Base-by-base conservation (phyloP, 35 echinoderm and acorn worm genomes). In the Ophioderma brevispina region DNA sequence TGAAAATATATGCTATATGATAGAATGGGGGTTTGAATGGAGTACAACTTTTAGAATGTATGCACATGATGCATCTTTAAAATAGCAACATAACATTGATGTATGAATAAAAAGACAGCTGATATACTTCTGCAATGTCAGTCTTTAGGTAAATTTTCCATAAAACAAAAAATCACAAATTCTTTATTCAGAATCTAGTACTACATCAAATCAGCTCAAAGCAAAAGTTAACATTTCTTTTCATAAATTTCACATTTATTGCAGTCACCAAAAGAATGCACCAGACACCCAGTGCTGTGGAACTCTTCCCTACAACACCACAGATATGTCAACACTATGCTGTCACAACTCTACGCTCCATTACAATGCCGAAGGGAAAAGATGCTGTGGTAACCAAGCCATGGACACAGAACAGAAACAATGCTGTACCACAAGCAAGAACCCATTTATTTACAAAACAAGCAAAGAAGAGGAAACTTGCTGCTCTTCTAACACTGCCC, bases 251-350 rank as follows among this genome's bases (percentile, higher is more conserved):
- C n/a, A n/a, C n/a, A n/a, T n/a, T n/a, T n/a, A n/a, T 17, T 41
- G 32, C 91, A 92, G 91, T 13, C 76, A 92, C 32, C 31, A 6
- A 1, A 87, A 82, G 49, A 37, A 28, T 31, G 32, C 36, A 10
- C 43, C 49, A 32, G 85, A 81, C 36, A 87, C 79, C 0, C 35
- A 88, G 36, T 92, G 91, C 40, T 92, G 91, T 49, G 85, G 91
- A 2, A 76, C 32, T 15, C 76, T 87, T 33, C 38, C 91, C 18
- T 92, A 81, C 77, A 37, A 82, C 79, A 64, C 85, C 77, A n/a
- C 37, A 4, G 75, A 64, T 78, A 8, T 0, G 21, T 32, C 84
- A 70, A n/a, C 0, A 31, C 33, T 49, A 3, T 50, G 78, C 52
- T 92, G 91, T 82, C 75, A 85, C 31, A 79, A 31, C 0, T 49